A percentile compares a stretch with the other conserved stretches of the same genome.
These are phyloP conservation scores for Malurus alboscapulatus DNA, from an alignment of 2,113 vertebrate species.

Conservation along the genomic window DNA sequence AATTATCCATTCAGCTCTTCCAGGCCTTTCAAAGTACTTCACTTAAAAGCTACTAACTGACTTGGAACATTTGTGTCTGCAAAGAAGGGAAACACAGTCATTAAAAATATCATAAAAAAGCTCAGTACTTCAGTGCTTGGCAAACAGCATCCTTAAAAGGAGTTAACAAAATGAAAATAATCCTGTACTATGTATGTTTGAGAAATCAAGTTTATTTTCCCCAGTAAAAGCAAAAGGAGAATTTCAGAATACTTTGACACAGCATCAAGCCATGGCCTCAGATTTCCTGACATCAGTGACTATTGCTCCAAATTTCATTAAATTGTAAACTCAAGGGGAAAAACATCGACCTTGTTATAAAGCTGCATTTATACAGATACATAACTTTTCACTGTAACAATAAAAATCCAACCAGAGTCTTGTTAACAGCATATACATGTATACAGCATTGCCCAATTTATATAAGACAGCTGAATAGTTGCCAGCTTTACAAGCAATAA, in stretches of 20 bases:
- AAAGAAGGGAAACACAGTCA: background rate
- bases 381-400: background rate
- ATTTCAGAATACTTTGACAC: background rate
- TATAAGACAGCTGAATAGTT: background rate
- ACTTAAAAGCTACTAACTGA: background rate
- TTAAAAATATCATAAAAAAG: background rate
- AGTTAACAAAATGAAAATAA: background rate
- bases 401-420: background rate
- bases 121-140: background rate
- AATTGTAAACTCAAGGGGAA: background rate
- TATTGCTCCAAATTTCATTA: background rate
- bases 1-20: background rate
- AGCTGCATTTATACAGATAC: background rate
- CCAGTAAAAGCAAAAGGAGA: background rate
- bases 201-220: slow-evolving; percentile 18
- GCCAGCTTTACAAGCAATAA: background rate
- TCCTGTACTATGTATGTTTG: background rate
- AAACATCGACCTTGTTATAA: background rate
- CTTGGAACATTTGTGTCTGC: background rate
- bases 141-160: background rate
- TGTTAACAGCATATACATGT: background rate
- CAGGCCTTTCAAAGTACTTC: background rate
- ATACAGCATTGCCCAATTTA: background rate
- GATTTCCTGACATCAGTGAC: background rate
- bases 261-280: background rate